Evolutionary conservation across 2,888 invertebrate genomes (phyloP).

Genomic region (Silvanus unidentatus): DNA sequence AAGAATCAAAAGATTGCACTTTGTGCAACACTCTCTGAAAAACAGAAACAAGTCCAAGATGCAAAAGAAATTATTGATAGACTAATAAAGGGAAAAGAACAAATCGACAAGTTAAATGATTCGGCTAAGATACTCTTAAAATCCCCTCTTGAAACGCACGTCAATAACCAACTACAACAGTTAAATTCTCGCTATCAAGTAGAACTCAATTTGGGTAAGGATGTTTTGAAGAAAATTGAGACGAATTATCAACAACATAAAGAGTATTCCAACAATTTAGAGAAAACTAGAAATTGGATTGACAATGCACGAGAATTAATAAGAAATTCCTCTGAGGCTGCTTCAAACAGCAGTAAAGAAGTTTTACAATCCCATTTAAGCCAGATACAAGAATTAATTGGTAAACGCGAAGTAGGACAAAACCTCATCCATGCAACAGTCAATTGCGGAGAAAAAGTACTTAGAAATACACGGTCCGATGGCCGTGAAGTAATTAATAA

Average conservation of each 20-base stretch:
- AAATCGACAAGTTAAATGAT: slow-evolving; percentile 78
- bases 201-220: slow-evolving; percentile 79
- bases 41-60: slow-evolving; percentile 76
- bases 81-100: slow-evolving; percentile 69
- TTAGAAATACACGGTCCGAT: slow-evolving; percentile 81
- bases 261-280: slow-evolving; percentile 69
- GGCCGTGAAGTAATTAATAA: slow-evolving; percentile 82
- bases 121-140: slow-evolving; percentile 69
- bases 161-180: slow-evolving; percentile 79
- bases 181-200: slow-evolving; percentile 86
- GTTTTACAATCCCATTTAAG: slow-evolving; percentile 73
- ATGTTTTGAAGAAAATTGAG: slow-evolving; percentile 85
- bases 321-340: slow-evolving; percentile 72
- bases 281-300: slow-evolving; percentile 78
- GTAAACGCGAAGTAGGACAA: slow-evolving; percentile 80
- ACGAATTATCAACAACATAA: slow-evolving; percentile 81
- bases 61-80: slow-evolving; percentile 71
- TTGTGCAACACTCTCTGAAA: slow-evolving; percentile 72
- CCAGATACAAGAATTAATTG: slow-evolving; percentile 72
- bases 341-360: slow-evolving; percentile 73
- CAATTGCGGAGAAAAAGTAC: slow-evolving; percentile 84
- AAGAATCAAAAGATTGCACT: slow-evolving; percentile 85
- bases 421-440: slow-evolving; percentile 80
- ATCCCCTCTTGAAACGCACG: slow-evolving; percentile 81
- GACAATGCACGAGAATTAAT: slow-evolving; percentile 79